A percentile compares a stretch with the other conserved stretches of the same genome.
These are phyloP conservation scores for Ditula angustiorana DNA, from an alignment of 2,888 invertebrate species.

Conservation along the genomic window DNA sequence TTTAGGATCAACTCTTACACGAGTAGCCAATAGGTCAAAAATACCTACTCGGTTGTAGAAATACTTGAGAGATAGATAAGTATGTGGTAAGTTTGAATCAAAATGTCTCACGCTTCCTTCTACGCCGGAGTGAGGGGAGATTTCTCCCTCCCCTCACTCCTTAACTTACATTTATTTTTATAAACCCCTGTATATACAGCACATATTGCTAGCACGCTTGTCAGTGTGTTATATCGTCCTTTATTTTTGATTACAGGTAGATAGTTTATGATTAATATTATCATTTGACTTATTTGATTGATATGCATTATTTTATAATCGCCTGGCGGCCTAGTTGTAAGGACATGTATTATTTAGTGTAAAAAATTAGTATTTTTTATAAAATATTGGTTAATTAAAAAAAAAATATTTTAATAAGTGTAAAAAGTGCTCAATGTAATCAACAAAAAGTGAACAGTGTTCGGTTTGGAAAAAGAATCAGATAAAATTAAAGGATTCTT, in stretches of 20 bases:
- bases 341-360: conserved; percentile 5
- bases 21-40: no score
- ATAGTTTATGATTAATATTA: conserved; percentile 28
- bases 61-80: no score
- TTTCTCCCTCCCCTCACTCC: no score
- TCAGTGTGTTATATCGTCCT: not conserved
- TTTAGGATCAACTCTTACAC: no score
- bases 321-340: conserved; percentile 19
- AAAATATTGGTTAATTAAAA: no score
- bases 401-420: no score
- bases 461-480: not conserved
- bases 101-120: no score
- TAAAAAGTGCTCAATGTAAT: not conserved
- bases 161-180: no score
- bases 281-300: conserved; percentile 31
- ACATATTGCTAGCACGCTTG: not conserved
- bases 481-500: not conserved
- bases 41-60: no score
- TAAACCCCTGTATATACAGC: no score
- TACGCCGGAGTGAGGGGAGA: no score
- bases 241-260: conserved; percentile 21
- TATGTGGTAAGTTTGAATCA: no score
- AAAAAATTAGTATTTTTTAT: not conserved
- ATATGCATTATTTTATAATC: conserved; percentile 19
- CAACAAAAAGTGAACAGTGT: not conserved